Evolutionary conservation across 1,140 invertebrate genomes (phyloP).

Genomic region (Bombus sylvicola): DNA sequence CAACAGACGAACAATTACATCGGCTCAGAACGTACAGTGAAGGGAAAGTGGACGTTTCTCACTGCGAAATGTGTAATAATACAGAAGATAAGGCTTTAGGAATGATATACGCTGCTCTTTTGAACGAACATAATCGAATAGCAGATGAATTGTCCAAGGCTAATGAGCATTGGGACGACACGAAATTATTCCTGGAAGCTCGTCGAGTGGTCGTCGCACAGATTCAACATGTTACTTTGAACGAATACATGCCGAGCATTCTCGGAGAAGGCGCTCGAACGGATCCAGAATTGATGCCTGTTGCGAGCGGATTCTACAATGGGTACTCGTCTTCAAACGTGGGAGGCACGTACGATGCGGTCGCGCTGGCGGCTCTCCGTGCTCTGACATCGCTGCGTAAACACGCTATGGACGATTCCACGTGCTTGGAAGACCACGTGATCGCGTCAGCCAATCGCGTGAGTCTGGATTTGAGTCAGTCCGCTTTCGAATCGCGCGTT

Average conservation of each 20-base stretch:
- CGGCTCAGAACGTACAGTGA: constrained; percentile 89
- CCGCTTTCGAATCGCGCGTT: constrained; percentile 67
- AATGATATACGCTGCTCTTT: constrained; percentile 87
- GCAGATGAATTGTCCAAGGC: constrained; percentile 87
- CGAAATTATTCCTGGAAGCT: constrained; percentile 90
- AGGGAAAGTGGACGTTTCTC: constrained; percentile 86
- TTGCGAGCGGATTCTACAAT: constrained; percentile 86
- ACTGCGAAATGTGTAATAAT: constrained; percentile 84
- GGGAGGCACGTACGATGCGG: constrained; percentile 89
- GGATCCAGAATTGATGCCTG: constrained; percentile 86
- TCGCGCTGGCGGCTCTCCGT: constrained; percentile 89
- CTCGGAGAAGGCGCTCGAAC: constrained; percentile 88
- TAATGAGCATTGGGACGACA: constrained; percentile 94
- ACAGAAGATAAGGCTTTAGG: constrained; percentile 80
- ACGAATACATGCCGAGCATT: constrained; percentile 92
- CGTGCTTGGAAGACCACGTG: constrained; percentile 76
- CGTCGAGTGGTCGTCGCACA: constrained; percentile 89
- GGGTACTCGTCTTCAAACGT: constrained; percentile 93
- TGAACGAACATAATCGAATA: constrained; percentile 93
- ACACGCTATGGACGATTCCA: constrained; percentile 55
- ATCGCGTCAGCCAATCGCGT: constrained; percentile 76
- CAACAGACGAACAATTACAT: constrained; percentile 86
- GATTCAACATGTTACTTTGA: constrained; percentile 94
- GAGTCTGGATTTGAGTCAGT: constrained; percentile 71
- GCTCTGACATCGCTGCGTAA: constrained; percentile 89